Conservation (phyloP, 1,140 invertebrate species). For the Nylanderia fulva region DNA sequence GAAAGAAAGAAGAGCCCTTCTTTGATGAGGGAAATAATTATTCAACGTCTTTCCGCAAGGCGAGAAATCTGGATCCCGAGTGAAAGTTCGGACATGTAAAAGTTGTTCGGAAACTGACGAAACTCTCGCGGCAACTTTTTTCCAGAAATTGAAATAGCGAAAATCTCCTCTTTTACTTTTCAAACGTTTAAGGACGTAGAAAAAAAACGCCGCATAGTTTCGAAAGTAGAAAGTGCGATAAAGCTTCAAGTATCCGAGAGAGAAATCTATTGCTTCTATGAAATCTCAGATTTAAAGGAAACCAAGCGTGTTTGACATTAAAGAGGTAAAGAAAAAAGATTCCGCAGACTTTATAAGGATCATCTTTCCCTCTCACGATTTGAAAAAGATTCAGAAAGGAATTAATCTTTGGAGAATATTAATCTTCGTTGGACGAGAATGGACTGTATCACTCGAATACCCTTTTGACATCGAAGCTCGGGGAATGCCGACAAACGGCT, state of each 20-base stretch:
- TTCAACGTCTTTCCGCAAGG: not conserved
- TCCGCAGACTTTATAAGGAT: not conserved
- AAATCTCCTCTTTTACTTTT: not conserved
- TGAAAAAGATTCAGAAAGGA: not conserved
- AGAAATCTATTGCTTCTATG: not conserved
- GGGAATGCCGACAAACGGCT: constrained; percentile 6
- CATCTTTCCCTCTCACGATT: not conserved
- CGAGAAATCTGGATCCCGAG: not conserved
- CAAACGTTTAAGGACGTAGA: not conserved
- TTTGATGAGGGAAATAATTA: constrained; percentile 41
- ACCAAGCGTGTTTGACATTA: not conserved
- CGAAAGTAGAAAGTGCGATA: not conserved
- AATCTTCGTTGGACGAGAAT: not conserved
- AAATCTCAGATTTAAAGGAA: not conserved
- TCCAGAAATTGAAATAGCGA: not conserved
- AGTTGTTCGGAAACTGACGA: not conserved
- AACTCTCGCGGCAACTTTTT: not conserved
- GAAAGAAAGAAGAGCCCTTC: not conserved
- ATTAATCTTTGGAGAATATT: constrained; percentile 11
- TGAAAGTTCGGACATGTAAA: not conserved
- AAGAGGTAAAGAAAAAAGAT: not conserved
- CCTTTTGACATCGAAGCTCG: constrained; percentile 23
- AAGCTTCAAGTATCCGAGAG: not conserved
- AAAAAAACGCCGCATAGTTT: not conserved
- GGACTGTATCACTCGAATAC: not conserved